Evolutionary conservation across 2,888 invertebrate genomes (phyloP), one percentile per base, ranked within the genome.

Genomic region (Caenorhabditis parvicauda): DNA sequence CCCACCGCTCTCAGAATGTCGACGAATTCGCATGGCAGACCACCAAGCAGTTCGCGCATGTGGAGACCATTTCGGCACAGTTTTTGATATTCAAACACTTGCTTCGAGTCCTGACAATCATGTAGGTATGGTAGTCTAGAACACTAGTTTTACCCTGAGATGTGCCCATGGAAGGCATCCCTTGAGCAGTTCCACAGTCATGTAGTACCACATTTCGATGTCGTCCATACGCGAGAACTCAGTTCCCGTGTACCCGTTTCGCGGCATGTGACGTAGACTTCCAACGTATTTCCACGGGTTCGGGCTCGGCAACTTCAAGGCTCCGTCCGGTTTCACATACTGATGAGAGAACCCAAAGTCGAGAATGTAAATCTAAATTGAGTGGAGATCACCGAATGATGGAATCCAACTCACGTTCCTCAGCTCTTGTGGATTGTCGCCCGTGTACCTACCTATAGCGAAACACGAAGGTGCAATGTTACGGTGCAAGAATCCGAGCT

Each of bases 131-230:
- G n/a, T 6, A 24, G 21, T 21, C 19, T 7, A 22, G 12, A 6
- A 37, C 2, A 46, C 5, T 6, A n/a, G 9, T 4, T 21, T 21
- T 24, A 54, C 64, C 37, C 61, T 55, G 29, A 58, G 50, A 50
- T 65, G 60, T 4, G 63, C 69, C 69, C 69, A 69, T 7, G 69
- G 69, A 17, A 69, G 58, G 35, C 63, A 59, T 24, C 69, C 69
- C 32, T 66, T 69, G 47, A 66, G 45, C 29, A 69, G 44, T 32
- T 69, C 69, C 21, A 69, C 66, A 24, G 53, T 59, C 66, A 66
- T 58, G 50, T 69, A 69, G 46, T 62, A 62, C 69, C 69, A 69
- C 65, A 66, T 66, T 54, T 69, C 69, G 22, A 69, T 41, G 37
- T 69, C 69, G 38, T 69, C 69, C 54, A 64, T 54, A 39, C 69